Base-by-base conservation (phyloP, 2,888 invertebrate species). In the Eugnorisma glareosa region DNA sequence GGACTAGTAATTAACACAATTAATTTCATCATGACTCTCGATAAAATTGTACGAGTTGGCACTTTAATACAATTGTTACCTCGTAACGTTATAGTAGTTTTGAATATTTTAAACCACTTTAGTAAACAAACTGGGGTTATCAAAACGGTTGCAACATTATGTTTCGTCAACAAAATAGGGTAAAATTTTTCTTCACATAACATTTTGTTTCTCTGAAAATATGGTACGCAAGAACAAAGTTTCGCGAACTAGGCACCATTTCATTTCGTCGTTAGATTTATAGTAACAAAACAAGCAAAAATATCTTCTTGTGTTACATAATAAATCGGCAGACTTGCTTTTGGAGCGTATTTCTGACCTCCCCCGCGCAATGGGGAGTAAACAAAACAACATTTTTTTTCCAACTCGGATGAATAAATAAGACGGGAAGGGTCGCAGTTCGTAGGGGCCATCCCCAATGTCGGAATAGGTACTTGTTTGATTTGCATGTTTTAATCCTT, bases 401-500 rank as follows among this genome's bases (percentile, higher is more conserved):
- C 94, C 93, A 92, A 93, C 91, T 93, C 94, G 92, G 94, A 96
- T 96, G 95, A 96, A 96, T 96, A 96, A 96, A 96, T 96, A 96
- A 96, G 95, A 94, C 93, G 92, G 91, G 92, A 89, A 93, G 95
- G 95, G 95, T 94, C 91, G 94, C 91, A 91, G 77, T 85, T 88
- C 84, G 85, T 88, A 92, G 94, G 94, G 94, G 90, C 91, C 89
- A 92, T 92, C 94, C 94, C 95, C 93, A 93, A 92, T 91, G 92
- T 91, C 92, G 88, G 92, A 94, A 94, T 92, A 91, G 91, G 89
- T 90, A 91, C 93, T 94, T 94, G 94, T 95, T 95, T 95, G 95
- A 96, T 96, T 96, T 96, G 95, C 96, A 96, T 96, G 94, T 95
- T 96, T 95, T 96, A 96, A 96, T 96, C 96, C 95, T 95, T 95